Base-by-base conservation (phyloP, 2,888 invertebrate genomes). In the Aquatica leii region DNA sequence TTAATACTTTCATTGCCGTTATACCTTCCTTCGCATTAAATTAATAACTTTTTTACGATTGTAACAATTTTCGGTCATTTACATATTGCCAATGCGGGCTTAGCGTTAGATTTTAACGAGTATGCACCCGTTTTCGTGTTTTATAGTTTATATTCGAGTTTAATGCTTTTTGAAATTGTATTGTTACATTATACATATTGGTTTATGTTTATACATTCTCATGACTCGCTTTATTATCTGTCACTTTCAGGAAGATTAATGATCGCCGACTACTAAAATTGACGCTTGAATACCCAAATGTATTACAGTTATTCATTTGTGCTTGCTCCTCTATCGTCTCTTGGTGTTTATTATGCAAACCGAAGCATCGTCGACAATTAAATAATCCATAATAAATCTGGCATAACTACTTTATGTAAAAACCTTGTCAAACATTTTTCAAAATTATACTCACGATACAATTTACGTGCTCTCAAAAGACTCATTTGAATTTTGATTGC, bases 21-120 rank as follows among this genome's bases (percentile, higher is more conserved):
- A 52, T 65, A 65, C 61, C 67, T 65, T 61, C 69, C 65, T 66
- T 51, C 57, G 67, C 62, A 71, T 74, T 73, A 73, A 74, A 73
- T 72, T 74, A 74, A 75, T 77, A 76, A 77, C 74, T 72, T 76
- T 74, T 77, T 76, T 76, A 77, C 74, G 75, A 76, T 77, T 76
- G 75, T 71, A 71, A 76, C 74, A 76, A 76, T 76, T 75, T 76
- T 75, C 69, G 68, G 70, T 73, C 72, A 78, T 78, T 78, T 77
- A 74, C 77, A 78, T 78, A 78, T 73, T 73, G 72, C 71, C 70
- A 70, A 76, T 76, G 76, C 74, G 75, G 75, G 75, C 71, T 71
- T 65, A 62, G 73, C 69, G 72, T 74, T 74, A 74, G 74, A 74
- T 75, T 77, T 77, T 77, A 76, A 77, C 73, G 76, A 75, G 73